These are phyloP conservation scores for Drosophila leonis DNA, from an alignment of 2,888 invertebrate genomes.

Conservation along the genomic window DNA sequence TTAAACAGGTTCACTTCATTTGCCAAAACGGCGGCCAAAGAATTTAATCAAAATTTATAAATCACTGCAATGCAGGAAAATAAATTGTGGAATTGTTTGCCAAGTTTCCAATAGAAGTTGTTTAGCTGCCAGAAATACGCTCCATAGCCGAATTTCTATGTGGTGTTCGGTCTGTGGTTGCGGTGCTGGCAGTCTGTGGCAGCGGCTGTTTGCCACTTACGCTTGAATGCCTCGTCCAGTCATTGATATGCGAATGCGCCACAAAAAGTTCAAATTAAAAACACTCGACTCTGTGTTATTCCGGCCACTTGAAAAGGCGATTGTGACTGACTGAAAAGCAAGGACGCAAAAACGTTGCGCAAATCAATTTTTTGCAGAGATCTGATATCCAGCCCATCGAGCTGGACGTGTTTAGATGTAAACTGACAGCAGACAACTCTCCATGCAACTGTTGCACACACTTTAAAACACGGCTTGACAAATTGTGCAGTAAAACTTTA, in stretches of 20 bases:
- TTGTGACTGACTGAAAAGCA: conserved; percentile 26
- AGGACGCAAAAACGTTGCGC: conserved; percentile 23
- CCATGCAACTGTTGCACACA: conserved; percentile 55
- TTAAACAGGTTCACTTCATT: conserved; percentile 31
- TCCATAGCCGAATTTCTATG: conserved; percentile 11
- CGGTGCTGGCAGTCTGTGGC: conserved; percentile 26
- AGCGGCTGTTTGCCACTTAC: conserved; percentile 64
- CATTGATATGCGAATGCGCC: conserved; percentile 67
- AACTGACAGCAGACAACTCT: conserved; percentile 2
- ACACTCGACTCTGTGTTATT: conserved; percentile 72
- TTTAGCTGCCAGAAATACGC: conserved; percentile 44
- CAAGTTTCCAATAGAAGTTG: conserved; percentile 56
- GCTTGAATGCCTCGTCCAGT: conserved; percentile 52
- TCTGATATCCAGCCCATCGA: conserved; percentile 26
- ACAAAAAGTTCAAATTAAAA: conserved; percentile 77
- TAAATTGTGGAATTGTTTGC: conserved; percentile 35
- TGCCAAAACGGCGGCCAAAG: conserved; percentile 23
- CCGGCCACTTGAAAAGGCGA: conserved; percentile 45
- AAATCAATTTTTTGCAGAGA: conserved; percentile 69
- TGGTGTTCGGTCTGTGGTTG: conserved; percentile 26
- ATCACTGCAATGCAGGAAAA: conserved; percentile 58
- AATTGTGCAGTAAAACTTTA: conserved; percentile 52
- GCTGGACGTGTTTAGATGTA: conserved; percentile 32
- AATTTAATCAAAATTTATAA: conserved; percentile 61
- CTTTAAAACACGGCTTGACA: conserved; percentile 64